Base-by-base conservation (phyloP, 2,113 vertebrate genomes). In the Heterochromis multidens region DNA sequence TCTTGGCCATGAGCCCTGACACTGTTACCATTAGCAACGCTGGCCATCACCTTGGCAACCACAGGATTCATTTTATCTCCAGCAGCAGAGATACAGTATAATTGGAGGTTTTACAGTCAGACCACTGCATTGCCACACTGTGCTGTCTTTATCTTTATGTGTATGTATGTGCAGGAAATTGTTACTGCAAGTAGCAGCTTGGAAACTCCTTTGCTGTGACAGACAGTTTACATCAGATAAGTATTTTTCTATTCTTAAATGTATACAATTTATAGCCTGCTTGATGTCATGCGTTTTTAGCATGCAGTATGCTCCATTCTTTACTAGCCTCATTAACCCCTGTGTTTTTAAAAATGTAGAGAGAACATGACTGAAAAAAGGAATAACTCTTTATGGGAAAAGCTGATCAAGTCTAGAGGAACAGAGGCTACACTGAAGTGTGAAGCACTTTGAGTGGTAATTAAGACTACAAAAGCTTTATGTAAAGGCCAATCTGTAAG, bases 11-110 rank as follows among this genome's bases (percentile, higher is more conserved):
- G 84, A 61, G 56, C 8, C 23, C 6, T 19, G 74, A 77, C 2
- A 25, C 63, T 23, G 63, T 86, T 76, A 77, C 60, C 5, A 3
- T 77, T 80, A 63, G 78, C 77, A 67, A 81, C 49, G 3, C 17
- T 61, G 76, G 29, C 74, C 77, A 59, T 89, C 77, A 2, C 88
- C 85, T n/a, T 77, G 70, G 80, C 21, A 88, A 89, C 83, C 23
- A 43, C 2, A 54, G 13, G 23, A 29, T 63, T 72, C 0, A 13
- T 79, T 79, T 79, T 85, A 70, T 52, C 62, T 4, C n/a, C 6
- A 76, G 62, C 43, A 56, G 31, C 25, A 74, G 37, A 78, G 43
- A 67, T 11, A 65, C 10, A 74, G 6, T 33, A 74, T 56, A 23
- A 81, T 79, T 54, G 57, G 57, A 74, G 33, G 37, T 60, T 56